Evolutionary conservation across 2,797 vertebrate species (phyloP), one percentile per base, ranked within the genome.

Genomic region (Sternarchorhynchus goeldii): DNA sequence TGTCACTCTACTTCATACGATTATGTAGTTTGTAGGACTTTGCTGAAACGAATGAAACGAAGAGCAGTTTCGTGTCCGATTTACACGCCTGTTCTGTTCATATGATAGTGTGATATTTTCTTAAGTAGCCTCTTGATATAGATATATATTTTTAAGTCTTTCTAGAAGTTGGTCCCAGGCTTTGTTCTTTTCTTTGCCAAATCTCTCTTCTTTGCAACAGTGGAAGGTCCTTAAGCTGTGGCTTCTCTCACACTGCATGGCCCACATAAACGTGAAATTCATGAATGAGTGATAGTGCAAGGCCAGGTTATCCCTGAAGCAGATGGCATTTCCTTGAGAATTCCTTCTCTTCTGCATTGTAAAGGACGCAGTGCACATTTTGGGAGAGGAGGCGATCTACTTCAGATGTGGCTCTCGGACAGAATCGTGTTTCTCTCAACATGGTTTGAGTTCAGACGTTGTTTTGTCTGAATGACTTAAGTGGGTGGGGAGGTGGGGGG

Each of bases 261-360:
- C 34, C 8, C 8, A 3, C n/a, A 65, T 65, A 65, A 65, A 16
- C 20, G 39, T 20, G 20, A 7, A 36, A 66, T 45, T 41, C 36
- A 73, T 69, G 75, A 68, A 76, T 68, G 18, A 76, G 17, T 58
- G 12, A 77, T 69, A n/a, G 60, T 31, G 65, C 34, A 20, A 77
- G 65, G 8, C 56, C 56, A 60, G 39, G 75, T 60, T 45, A 50
- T 60, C 75, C 65, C 65, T 60, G 68, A 56, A 76, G 75, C 65
- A 69, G 50, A 32, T 57, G 73, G 65, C 41, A 65, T 14, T 12
- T 50, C 39, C 21, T 67, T 50, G 66, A 7, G 7, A 31, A 63
- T 31, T 63, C 31, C 31, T 32, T 16, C 31, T 31, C 31, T 32
- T 63, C 29, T 63, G 60, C 60, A 32, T 63, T 16, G 5, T 32